Conservation (phyloP, 2,113 vertebrate species). For the Gopherus flavomarginatus region DNA sequence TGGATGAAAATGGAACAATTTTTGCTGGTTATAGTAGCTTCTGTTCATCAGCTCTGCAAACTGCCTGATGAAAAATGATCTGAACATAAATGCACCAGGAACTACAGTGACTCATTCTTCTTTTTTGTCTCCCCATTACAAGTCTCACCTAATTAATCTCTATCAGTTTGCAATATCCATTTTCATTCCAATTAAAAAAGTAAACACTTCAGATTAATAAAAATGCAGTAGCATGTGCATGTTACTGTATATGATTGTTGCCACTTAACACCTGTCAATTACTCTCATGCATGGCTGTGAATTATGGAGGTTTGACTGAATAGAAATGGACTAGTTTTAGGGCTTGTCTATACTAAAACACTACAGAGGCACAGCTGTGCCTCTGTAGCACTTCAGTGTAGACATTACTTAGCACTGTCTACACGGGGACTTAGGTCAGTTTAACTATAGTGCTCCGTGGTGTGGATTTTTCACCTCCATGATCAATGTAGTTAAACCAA, state of each 20-base stretch:
- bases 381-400: not conserved
- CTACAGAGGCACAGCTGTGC: not conserved
- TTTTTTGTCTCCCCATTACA: not conserved
- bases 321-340: slow-evolving; percentile 9
- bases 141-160: slow-evolving; percentile 72
- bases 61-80: slow-evolving; percentile 61
- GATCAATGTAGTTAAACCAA: too few relatives aligned
- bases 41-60: slow-evolving; percentile 55
- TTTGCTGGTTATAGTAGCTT: slow-evolving; percentile 28
- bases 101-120: slow-evolving; percentile 27
- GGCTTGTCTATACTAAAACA: not conserved
- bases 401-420: not conserved
- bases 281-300: slow-evolving; percentile 37
- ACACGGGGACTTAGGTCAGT: too few relatives aligned
- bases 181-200: slow-evolving; percentile 55
- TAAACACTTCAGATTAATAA: slow-evolving; percentile 51
- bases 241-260: slow-evolving; percentile 24
- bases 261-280: slow-evolving; percentile 37
- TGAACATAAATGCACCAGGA: slow-evolving; percentile 59
- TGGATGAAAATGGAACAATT: slow-evolving; percentile 16
- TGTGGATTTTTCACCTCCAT: too few relatives aligned
- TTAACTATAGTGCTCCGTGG: too few relatives aligned
- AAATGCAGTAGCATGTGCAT: slow-evolving; percentile 8
- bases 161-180: slow-evolving; percentile 62
- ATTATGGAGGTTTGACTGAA: slow-evolving; percentile 26